Percentiles rank a stretch among this genome's conserved stretches.
These are phyloP conservation scores for Petrolisthes cinctipes DNA, from an alignment of 2,888 invertebrate species.

Conservation along the genomic window DNA sequence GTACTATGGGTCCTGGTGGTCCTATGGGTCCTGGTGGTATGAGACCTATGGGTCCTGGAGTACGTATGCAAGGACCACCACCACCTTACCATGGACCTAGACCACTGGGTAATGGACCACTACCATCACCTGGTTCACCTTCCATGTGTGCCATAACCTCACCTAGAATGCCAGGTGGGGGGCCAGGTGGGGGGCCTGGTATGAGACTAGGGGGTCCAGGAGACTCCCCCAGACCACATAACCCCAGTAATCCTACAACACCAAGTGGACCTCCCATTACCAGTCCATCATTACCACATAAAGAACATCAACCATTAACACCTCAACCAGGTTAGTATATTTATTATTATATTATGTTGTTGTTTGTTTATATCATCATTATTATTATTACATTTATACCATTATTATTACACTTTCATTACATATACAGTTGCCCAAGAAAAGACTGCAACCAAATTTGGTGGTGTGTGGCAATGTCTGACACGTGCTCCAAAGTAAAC, in stretches of 20 bases:
- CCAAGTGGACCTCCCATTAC: conserved; percentile 72
- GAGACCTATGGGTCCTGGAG: conserved; percentile 64
- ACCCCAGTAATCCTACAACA: conserved; percentile 79
- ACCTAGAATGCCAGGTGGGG: conserved; percentile 67
- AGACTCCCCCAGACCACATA: conserved; percentile 71
- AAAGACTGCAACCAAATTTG: too few species aligned
- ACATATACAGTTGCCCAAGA: too few species aligned
- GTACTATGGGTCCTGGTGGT: conserved; percentile 61
- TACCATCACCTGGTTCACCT: conserved; percentile 76
- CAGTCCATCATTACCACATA: conserved; percentile 55
- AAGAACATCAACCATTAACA: conserved; percentile 57
- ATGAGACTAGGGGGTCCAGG: conserved; percentile 54
- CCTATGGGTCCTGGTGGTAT: conserved; percentile 64
- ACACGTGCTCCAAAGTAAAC: too few species aligned
- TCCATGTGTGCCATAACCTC: conserved; percentile 65
- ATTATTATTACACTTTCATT: too few species aligned
- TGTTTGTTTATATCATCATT: too few species aligned
- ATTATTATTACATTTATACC: too few species aligned
- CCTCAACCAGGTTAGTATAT: conserved; percentile 57
- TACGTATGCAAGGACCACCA: conserved; percentile 78
- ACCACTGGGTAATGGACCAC: conserved; percentile 78
- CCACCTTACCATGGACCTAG: conserved; percentile 83
- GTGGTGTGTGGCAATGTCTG: too few species aligned
- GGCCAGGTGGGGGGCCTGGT: conserved; percentile 46
- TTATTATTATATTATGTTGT: neutral